Base-by-base conservation (phyloP, 2,888 invertebrate genomes). In the Drosophila aldrichi region DNA sequence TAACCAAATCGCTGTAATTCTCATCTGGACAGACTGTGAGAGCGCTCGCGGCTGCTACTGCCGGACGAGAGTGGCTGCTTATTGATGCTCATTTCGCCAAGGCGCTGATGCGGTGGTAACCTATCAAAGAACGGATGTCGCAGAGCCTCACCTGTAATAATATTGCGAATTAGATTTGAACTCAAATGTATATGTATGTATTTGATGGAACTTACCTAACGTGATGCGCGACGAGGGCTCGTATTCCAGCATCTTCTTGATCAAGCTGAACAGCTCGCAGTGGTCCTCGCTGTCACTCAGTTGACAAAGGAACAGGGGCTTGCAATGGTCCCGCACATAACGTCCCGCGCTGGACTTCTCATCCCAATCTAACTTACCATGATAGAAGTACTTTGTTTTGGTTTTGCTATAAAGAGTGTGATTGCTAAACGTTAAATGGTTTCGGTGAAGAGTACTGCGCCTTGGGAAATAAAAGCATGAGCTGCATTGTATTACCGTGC, bases 261-360 rank as follows among this genome's bases (percentile, higher is more conserved):
- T 96, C 91, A 99, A 94, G 92, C 99, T 98, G 93, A 99, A 99
- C 90, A 99, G 94, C 92, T 97, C 96, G 76, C 96, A 95, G 93
- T 99, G 97, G 91, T 99, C 99, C 82, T 97, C 96, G 87, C 97
- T 96, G 86, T 97, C 98, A 89, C 95, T 95, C 91, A 96, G 95
- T 93, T 97, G 95, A 93, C 98, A 98, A 93, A 98, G 96, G 97
- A 98, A 95, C 64, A 99, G 94, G 62, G 98, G 98, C 94, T 98
- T 98, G 94, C 99, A 99, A 93, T 98, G 98, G 93, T 99, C 98
- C 89, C 98, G 95, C 46, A 99, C 99, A 92, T 99, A 99, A 94
- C 98, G 96, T 61, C 99, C 99, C 70, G 98, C 98, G 57, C 97
- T 97, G 91, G 97, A 98, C 92, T 98, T 97, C 86, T 98, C 98